phyloP scores from a whole-genome alignment of 2,888 invertebrate genomes.

The Abrostola triplasia region DNA sequence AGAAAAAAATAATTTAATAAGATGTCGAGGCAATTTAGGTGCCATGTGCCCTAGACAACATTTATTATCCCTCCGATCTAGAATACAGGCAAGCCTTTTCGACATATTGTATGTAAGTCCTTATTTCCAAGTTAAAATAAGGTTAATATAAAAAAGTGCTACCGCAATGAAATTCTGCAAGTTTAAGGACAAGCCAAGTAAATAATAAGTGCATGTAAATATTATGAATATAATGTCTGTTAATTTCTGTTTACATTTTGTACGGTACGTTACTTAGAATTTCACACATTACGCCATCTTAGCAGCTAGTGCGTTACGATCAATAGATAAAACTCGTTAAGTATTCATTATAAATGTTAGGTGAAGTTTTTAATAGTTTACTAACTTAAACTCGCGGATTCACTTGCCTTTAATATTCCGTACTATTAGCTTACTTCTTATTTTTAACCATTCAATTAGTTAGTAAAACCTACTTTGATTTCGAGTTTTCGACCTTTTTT shows the following conservation, averaged over 20 bases:
- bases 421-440: background rate
- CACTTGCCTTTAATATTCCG: background rate
- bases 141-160: background rate
- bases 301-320: conserved; percentile 29
- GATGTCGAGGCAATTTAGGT: too few relatives aligned
- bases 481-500: too few relatives aligned
- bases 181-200: background rate
- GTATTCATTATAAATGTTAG: conserved; percentile 34
- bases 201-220: background rate
- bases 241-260: conserved; percentile 29
- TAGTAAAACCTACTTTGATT: too few relatives aligned
- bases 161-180: background rate
- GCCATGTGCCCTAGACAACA: too few relatives aligned
- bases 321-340: conserved; percentile 42
- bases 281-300: conserved; percentile 46
- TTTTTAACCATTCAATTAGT: too few relatives aligned
- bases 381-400: conserved; percentile 14
- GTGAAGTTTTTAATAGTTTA: conserved; percentile 29
- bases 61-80: too few relatives aligned
- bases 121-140: too few relatives aligned
- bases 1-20: too few relatives aligned
- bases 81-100: too few relatives aligned
- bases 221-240: conserved; percentile 10
- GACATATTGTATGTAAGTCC: too few relatives aligned
- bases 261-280: conserved; percentile 34